Evolutionary conservation across 2,113 vertebrate species (phyloP), one percentile per base, ranked within the genome.

Genomic region (Scartelaos histophorus): DNA sequence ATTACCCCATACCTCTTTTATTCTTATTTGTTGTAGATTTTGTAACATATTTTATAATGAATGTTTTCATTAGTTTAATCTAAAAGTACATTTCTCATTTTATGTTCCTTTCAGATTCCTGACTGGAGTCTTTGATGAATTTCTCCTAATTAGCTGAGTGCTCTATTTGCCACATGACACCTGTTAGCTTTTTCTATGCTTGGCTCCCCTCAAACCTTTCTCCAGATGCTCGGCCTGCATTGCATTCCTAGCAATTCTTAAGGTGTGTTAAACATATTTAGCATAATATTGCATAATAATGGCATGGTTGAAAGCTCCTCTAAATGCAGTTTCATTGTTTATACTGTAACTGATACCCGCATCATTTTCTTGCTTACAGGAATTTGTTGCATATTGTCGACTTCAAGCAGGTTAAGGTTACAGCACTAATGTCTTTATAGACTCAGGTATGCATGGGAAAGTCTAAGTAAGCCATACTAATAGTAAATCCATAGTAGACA

Each of bases 71-170:
- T 43, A 60, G 61, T 66, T 69, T 45, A 49, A 71, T 78, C 11
- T 51, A 19, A 82, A 62, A 67, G 62, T 73, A 81, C 69, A 67
- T 65, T 43, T 75, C 64, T 83, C 12, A 73, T 72, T 76, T 80
- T 58, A 71, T 67, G 67, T 45, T 34, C 54, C 66, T 75, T 76
- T 69, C 17, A 29, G 49, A 29, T 25, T 53, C 43, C 29, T 1
- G 10, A 56, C 60, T 22, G 12, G 24, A 58, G 75, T 45, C 65
- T 72, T 64, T 85, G 77, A 87, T 83, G 70, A 58, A 88, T 77
- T 71, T 73, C 66, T 79, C 54, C 53, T 84, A 82, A 88, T 88
- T 80, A 87, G 78, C 46, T 67, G 57, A 87, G 71, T 72, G 76
- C 66, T 76, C 73, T 73, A 57, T 15, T 76, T 81, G 78, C 71